Evolutionary conservation across 2,888 invertebrate genomes (phyloP).

Genomic region (Platynereis dumerilii): DNA sequence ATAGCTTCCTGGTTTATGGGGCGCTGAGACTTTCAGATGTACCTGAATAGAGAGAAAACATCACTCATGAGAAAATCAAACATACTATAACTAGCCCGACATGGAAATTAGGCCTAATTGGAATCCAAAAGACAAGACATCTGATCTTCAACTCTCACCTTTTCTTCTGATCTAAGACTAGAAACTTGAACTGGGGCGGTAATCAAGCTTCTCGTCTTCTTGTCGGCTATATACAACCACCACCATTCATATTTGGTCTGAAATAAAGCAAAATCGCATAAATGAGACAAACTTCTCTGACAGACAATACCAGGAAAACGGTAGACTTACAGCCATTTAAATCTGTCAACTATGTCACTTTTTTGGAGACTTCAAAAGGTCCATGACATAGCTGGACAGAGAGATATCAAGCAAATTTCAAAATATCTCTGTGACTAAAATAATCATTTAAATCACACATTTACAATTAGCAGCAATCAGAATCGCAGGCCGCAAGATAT

Average conservation of each 20-base stretch:
- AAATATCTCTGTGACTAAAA: no score
- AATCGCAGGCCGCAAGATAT: no score
- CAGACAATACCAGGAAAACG: no score
- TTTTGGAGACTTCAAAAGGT: no score
- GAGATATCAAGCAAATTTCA: no score
- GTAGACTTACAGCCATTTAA: no score
- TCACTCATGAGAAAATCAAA: no score
- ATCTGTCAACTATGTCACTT: no score
- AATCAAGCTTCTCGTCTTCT: conserved; percentile 87
- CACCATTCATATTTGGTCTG: conserved; percentile 95
- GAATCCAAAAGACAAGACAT: not conserved
- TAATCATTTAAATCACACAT: no score
- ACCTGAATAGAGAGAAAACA: conserved; percentile 54
- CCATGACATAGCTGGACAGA: no score
- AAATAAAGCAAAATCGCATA: conserved; percentile 32
- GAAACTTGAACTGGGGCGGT: conserved; percentile 94
- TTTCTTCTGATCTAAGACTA: conserved; percentile 85
- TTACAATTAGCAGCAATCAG: no score
- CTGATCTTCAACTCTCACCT: conserved; percentile 67
- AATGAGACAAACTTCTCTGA: not conserved
- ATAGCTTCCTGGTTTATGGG: conserved; percentile 89
- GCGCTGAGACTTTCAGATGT: conserved; percentile 95
- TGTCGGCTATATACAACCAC: conserved; percentile 99
- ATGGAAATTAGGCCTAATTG: not conserved
- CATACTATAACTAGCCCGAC: no score